Base-by-base conservation (phyloP, 2,113 vertebrate genomes). In the Tragelaphus imberbis region DNA sequence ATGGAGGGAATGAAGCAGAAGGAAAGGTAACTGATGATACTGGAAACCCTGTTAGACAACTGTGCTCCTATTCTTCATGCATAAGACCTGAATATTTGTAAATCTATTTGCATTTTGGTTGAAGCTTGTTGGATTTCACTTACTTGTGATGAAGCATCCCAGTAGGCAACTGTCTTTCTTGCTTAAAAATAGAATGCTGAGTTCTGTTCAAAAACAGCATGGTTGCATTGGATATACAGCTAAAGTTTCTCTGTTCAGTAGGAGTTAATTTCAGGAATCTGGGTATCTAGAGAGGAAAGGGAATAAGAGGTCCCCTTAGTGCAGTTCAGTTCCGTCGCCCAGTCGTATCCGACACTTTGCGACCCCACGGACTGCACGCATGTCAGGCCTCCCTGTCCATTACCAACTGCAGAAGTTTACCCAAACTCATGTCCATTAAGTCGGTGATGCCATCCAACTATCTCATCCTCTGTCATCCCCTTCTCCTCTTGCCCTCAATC, bases 171-270 rank as follows among this genome's bases (percentile, higher is more conserved):
- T 55, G 5, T 88, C 9, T 95, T 77, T 55, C 21, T 68, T 87
- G 1, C 63, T 63, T 84, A 61, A 95, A 92, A 93, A 56, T 47
- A 95, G 17, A 93, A 51, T 77, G 10, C 2, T 61, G 61, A 5
- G 56, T 95, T 96, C 25, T 79, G 16, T 91, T 85, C 14, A 75
- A 90, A 94, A 93, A 40, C 3, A 30, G 17, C 8, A 7, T 80
- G 27, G 36, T 28, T 92, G 47, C 2, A 30, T 63, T 88, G 5
- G 23, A 1, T 86, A 30, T 61, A 1, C 4, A 79, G 27, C 61
- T 68, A 19, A 85, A 82, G 14, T 30, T 86, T 89, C 88, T 91
- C 28, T 25, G 7, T 91, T 84, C 11, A 84, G 4, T 2, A 84
- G 65, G 15, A 17, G 40, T 55, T 97, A 55, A 82, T 56, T 86